phyloP scores from a whole-genome alignment of 2,113 vertebrate species.

The Upupa epops region DNA sequence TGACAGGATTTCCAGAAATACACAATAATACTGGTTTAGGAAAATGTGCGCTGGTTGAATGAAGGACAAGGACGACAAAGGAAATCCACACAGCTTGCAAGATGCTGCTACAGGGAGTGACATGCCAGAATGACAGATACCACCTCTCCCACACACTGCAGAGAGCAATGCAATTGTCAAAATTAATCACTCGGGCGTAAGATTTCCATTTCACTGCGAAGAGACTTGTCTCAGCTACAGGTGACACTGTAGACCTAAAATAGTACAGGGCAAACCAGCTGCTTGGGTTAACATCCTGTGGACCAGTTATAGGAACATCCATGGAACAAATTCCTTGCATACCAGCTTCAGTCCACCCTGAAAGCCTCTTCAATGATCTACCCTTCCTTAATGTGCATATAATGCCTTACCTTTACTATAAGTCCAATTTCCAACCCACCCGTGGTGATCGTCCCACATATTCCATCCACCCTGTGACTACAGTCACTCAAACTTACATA shows the following conservation, averaged over 20 bases:
- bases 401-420: no score
- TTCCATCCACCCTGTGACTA: no score
- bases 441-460: no score
- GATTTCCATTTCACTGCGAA: background rate
- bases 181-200: background rate
- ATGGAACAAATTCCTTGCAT: no score
- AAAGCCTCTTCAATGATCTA: no score
- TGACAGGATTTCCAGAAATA: background rate
- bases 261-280: background rate
- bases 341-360: no score
- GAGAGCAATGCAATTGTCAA: background rate
- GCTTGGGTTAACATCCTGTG: background rate
- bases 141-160: background rate
- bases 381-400: no score
- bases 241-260: background rate
- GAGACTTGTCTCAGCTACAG: background rate
- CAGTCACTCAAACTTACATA: no score
- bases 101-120: background rate
- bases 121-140: background rate
- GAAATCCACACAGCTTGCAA: background rate
- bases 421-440: no score
- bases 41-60: background rate
- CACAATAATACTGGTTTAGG: background rate
- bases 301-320: background rate
- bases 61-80: background rate